Evolutionary conservation across 2,113 vertebrate species (phyloP).

Genomic region (Catharus bicknelli): DNA sequence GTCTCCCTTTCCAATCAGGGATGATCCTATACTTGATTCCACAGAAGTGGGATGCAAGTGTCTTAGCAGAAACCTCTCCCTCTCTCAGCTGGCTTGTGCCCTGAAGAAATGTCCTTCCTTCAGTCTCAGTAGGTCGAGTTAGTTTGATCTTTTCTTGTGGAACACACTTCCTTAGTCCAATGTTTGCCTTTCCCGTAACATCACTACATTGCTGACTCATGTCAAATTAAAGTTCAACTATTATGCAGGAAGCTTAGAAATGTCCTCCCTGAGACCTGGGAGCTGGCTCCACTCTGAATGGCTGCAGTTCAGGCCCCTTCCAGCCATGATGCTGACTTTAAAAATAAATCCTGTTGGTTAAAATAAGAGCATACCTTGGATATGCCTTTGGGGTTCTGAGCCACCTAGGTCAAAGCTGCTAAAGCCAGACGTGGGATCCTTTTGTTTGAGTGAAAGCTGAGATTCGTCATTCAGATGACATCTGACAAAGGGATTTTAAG

Average conservation of each 20-base stretch:
- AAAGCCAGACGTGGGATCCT: background rate
- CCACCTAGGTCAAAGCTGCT: background rate
- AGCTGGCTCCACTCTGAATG: background rate
- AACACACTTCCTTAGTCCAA: background rate
- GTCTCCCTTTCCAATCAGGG: background rate
- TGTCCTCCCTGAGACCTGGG: background rate
- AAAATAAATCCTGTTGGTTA: background rate
- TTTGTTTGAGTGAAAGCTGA: background rate
- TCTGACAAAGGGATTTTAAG: background rate
- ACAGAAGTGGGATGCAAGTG: background rate
- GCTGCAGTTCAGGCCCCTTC: background rate
- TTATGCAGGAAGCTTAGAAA: conserved; percentile 5
- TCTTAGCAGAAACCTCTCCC: background rate
- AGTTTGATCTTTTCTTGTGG: background rate
- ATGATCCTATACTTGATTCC: background rate
- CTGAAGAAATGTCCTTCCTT: background rate
- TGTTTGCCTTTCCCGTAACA: background rate
- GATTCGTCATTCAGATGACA: background rate
- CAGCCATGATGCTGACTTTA: background rate
- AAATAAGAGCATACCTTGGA: background rate
- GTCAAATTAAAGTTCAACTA: background rate
- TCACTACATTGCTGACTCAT: background rate
- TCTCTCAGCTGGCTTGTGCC: background rate
- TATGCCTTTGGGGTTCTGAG: background rate
- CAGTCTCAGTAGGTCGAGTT: background rate